Evolutionary conservation across 2,888 invertebrate species (phyloP).

Genomic region (Tridacna crocea): DNA sequence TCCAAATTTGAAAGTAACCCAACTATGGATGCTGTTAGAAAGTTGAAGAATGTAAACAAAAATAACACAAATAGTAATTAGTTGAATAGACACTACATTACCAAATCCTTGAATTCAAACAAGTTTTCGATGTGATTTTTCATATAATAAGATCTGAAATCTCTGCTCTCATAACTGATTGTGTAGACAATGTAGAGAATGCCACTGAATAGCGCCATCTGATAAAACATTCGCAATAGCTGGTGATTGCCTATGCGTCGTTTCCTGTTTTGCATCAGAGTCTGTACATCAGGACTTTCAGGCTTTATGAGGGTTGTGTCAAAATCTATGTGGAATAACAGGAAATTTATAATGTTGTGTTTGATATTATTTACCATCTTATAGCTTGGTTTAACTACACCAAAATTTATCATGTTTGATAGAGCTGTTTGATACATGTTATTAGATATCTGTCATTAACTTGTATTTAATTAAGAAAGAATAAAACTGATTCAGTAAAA

Average conservation of each 20-base stretch:
- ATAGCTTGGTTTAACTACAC: too few relatives aligned
- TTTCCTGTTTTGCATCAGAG: slow-evolving; percentile 41
- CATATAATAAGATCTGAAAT: slow-evolving; percentile 58
- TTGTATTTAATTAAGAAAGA: too few relatives aligned
- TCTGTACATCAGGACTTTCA: slow-evolving; percentile 40
- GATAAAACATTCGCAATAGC: slow-evolving; percentile 55
- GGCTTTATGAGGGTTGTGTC: slow-evolving; percentile 41
- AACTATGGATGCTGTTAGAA: too few relatives aligned
- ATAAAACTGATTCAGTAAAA: too few relatives aligned
- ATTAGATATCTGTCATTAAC: too few relatives aligned
- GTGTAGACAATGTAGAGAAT: slow-evolving; percentile 61
- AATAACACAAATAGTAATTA: too few relatives aligned
- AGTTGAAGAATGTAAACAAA: too few relatives aligned
- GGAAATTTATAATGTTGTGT: too few relatives aligned
- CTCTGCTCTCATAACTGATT: slow-evolving; percentile 68
- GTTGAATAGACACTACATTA: not conserved
- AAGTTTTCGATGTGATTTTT: slow-evolving; percentile 57
- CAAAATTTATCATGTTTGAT: too few relatives aligned
- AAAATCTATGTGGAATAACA: slow-evolving; percentile 32
- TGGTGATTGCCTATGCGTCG: slow-evolving; percentile 55
- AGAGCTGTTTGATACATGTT: too few relatives aligned
- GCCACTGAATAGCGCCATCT: slow-evolving; percentile 56
- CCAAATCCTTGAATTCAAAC: slow-evolving; percentile 19
- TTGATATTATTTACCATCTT: too few relatives aligned
- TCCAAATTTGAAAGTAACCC: too few relatives aligned